Evolutionary conservation across 2,113 vertebrate species (phyloP).

Genomic region (Rhagologus leucostigma): DNA sequence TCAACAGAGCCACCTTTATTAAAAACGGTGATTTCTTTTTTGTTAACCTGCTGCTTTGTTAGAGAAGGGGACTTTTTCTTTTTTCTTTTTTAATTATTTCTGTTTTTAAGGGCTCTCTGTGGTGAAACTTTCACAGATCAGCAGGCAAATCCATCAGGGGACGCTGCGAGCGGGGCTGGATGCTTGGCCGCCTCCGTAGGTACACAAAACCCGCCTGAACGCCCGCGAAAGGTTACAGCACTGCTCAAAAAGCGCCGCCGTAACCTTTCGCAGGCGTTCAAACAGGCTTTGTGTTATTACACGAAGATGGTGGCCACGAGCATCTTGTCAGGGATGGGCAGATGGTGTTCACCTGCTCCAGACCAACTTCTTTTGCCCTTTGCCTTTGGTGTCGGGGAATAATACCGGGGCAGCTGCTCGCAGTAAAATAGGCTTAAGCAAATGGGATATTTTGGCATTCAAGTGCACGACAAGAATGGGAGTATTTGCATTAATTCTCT

Average conservation of each 20-base stretch:
- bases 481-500: slow-evolving; percentile 61
- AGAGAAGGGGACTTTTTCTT: not conserved
- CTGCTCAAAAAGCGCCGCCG: not conserved
- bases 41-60: not conserved
- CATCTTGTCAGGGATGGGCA: slow-evolving; percentile 70
- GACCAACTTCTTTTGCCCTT: slow-evolving; percentile 69
- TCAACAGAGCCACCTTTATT: not conserved
- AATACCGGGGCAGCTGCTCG: slow-evolving; percentile 78
- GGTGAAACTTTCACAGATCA: slow-evolving; percentile 44
- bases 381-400: slow-evolving; percentile 70
- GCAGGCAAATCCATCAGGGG: slow-evolving; percentile 43
- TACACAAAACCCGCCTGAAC: slow-evolving; percentile 18
- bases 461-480: slow-evolving; percentile 64
- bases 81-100: not conserved
- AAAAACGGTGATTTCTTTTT: not conserved
- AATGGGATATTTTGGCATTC: slow-evolving; percentile 71
- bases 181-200: not conserved
- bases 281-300: slow-evolving; percentile 10
- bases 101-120: not conserved
- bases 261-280: not conserved
- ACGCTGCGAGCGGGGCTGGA: not conserved
- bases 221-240: slow-evolving; percentile 27
- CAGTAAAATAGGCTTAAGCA: slow-evolving; percentile 73
- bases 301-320: slow-evolving; percentile 57
- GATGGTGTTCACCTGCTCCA: slow-evolving; percentile 82